Conservation (phyloP, 2,888 invertebrate species). For the Polylopha cassiicola region DNA sequence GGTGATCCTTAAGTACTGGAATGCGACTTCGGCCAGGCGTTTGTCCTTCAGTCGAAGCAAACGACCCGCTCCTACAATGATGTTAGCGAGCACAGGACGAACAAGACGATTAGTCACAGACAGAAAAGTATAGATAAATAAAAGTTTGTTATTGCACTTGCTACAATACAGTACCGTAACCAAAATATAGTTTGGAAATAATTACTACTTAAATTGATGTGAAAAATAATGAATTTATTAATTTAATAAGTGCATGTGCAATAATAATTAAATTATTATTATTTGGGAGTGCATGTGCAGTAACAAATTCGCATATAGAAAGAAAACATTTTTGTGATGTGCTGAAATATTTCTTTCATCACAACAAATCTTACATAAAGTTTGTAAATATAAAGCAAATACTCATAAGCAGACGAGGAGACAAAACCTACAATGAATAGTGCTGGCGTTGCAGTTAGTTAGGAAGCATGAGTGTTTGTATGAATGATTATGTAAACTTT, state of each 20-base stretch:
- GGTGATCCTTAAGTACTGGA: conserved; percentile 71
- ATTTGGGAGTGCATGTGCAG: conserved; percentile 35
- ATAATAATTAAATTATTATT: conserved; percentile 8
- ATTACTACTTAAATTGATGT: too few relatives aligned
- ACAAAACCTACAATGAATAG: conserved; percentile 8
- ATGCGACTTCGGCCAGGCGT: conserved; percentile 72
- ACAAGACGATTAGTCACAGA: conserved; percentile 61
- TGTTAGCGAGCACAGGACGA: conserved; percentile 68
- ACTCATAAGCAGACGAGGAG: conserved; percentile 10
- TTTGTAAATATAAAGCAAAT: conserved; percentile 22
- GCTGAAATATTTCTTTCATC: too few relatives aligned
- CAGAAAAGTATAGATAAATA: conserved; percentile 37
- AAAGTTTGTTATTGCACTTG: conserved; percentile 46
- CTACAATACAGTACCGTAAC: conserved; percentile 16
- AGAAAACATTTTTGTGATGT: too few relatives aligned
- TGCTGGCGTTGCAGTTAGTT: conserved; percentile 13
- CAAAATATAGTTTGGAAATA: background rate
- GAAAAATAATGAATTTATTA: background rate
- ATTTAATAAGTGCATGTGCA: background rate
- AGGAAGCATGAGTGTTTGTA: conserved; percentile 10
- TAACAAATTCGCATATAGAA: conserved; percentile 30
- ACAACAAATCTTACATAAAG: too few relatives aligned
- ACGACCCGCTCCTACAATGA: conserved; percentile 71
- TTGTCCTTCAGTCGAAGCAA: conserved; percentile 70
- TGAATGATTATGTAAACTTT: background rate